These are phyloP conservation scores for Anguilla anguilla DNA, from an alignment of 2,797 vertebrate species.

Conservation along the genomic window DNA sequence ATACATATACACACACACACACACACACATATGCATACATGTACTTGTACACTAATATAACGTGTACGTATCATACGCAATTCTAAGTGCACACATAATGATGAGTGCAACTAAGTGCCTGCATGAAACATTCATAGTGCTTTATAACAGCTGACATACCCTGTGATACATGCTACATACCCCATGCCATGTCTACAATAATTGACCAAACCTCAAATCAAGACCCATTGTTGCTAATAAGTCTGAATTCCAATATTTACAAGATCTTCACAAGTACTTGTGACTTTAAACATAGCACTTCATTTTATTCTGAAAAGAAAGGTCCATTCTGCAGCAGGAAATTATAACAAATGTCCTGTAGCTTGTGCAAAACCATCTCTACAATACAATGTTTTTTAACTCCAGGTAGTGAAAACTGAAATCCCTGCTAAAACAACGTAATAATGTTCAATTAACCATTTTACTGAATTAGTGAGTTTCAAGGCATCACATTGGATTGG, in stretches of 20 bases:
- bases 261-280: no score
- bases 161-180: not conserved
- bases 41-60: not conserved
- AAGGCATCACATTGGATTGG: not conserved
- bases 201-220: no score
- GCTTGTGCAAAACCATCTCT: not conserved
- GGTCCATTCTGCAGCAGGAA: not conserved
- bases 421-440: not conserved
- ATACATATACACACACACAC: slow-evolving; percentile 12
- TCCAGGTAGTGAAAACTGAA: not conserved
- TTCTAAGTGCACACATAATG: not conserved
- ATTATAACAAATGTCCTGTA: not conserved
- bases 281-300: not conserved
- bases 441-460: not conserved
- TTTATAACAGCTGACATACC: not conserved
- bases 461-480: not conserved
- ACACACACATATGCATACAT: slow-evolving; percentile 12
- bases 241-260: no score
- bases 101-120: not conserved
- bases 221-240: no score
- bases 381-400: not conserved
- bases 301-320: not conserved
- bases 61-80: not conserved
- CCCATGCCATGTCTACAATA: not conserved
- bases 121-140: not conserved